Base-by-base conservation (phyloP, 2,888 invertebrate species). In the Ditula angustiorana region DNA sequence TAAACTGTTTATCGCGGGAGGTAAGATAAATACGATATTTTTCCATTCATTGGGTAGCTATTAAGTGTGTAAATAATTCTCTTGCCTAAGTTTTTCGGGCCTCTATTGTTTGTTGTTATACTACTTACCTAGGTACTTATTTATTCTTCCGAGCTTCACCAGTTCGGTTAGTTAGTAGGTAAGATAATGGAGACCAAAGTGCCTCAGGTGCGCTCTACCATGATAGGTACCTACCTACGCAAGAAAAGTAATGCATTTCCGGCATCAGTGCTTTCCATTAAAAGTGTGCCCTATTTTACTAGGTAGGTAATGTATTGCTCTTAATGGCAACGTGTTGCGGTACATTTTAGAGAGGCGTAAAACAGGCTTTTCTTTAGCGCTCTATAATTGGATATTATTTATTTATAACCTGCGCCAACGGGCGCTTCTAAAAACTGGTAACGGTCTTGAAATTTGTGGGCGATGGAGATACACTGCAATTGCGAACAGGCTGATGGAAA, bases 1-100 rank as follows among this genome's bases (percentile, higher is more conserved):
- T 63, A 52, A 46, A 33, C 44, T 26, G 44, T 35, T 58, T 64
- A 52, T 58, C 52, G 52, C 41, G 41, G 33, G 30, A 53, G 46
- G 44, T 23, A 24, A 41, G 57, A 57, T 57, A 57, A 47, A 30
- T 23, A 23, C 16, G 33, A 30, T 46, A 26, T 46, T 56, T 57
- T 57, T 57, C n/a, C 26, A 28, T 21, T 33, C 23, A 8, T 46
- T 33, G n/a, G 24, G 10, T 46, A 33, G 5, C 46, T 46, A 41
- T 19, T 47, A 24, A 24, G 33, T 33, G 19, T 4, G n/a, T 52
- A 33, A 11, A 26, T 49, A 10, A 10, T 24, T 26, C 8, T 37
- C 16, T 13, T 16, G 13, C 5, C 8, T 19, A 41, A 19, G 2
- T 41, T 41, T 41, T 10, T 41, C 19, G 7, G 16, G 2, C 19